These are phyloP conservation scores for Gobiocypris rarus DNA, from an alignment of 2,113 vertebrate genomes.

Conservation along the genomic window DNA sequence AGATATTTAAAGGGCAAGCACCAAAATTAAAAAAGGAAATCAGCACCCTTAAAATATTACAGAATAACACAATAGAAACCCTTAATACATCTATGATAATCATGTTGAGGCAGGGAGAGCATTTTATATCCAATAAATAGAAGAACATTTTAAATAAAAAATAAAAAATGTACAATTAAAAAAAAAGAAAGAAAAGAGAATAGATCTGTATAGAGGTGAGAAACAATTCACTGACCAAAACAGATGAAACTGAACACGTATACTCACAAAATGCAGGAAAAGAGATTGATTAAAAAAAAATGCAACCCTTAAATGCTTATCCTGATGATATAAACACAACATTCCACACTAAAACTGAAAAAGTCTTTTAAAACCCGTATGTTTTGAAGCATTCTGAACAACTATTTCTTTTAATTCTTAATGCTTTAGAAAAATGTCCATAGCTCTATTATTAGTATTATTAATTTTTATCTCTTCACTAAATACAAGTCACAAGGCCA, in stretches of 20 bases:
- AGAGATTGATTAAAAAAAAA: conserved; percentile 48
- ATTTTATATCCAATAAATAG: conserved; percentile 58
- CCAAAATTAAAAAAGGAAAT: conserved; percentile 60
- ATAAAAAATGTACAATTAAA: conserved; percentile 73
- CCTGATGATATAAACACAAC: conserved; percentile 67
- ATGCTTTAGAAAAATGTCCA: conserved; percentile 85
- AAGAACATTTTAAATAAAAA: conserved; percentile 79
- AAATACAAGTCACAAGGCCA: conserved; percentile 84
- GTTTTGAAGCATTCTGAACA: conserved; percentile 80
- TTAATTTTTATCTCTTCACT: conserved; percentile 78
- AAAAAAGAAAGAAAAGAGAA: too few relatives aligned
- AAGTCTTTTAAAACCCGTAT: conserved; percentile 80
- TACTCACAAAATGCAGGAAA: conserved; percentile 56
- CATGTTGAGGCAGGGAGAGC: conserved; percentile 48
- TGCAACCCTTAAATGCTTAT: conserved; percentile 56
- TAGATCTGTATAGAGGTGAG: conserved; percentile 70
- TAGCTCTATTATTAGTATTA: conserved; percentile 83
- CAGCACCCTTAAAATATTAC: conserved; percentile 62
- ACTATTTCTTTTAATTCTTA: conserved; percentile 77
- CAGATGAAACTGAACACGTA: conserved; percentile 50
- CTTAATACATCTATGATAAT: conserved; percentile 62
- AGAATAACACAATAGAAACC: conserved; percentile 60
- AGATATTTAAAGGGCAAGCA: conserved; percentile 67
- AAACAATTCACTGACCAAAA: conserved; percentile 65
- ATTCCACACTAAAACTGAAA: conserved; percentile 64